phyloP scores from a whole-genome alignment of 2,113 vertebrate genomes.

The Cyanoramphus novaezelandiae region DNA sequence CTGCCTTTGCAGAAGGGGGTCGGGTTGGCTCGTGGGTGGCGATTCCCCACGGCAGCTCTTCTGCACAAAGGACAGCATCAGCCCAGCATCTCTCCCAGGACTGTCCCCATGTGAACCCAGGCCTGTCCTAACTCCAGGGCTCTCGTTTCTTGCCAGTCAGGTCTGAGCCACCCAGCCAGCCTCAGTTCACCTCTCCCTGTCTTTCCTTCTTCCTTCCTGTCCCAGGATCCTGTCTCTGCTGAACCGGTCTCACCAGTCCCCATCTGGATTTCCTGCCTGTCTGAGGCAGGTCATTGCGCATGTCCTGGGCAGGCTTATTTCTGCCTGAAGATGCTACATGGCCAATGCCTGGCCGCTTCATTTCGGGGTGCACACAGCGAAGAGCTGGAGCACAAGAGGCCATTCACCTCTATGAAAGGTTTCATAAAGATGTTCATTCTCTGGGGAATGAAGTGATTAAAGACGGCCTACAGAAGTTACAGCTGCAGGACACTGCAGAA shows the following conservation, averaged over 20 bases:
- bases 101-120: background rate
- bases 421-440: background rate
- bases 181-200: background rate
- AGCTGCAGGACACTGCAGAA: background rate
- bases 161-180: background rate
- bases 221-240: background rate
- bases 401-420: background rate
- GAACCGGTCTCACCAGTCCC: background rate
- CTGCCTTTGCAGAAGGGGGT: background rate
- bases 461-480: background rate
- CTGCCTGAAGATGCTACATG: background rate
- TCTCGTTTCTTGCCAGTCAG: background rate
- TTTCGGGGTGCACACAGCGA: background rate
- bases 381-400: background rate
- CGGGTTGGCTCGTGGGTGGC: background rate
- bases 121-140: background rate
- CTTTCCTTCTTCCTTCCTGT: background rate
- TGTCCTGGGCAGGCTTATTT: background rate
- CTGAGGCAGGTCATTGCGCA: background rate
- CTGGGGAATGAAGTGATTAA: background rate
- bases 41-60: background rate
- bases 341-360: rapidly evolving
- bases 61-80: background rate
- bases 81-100: background rate
- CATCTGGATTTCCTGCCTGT: background rate